Evolutionary conservation across 2,113 vertebrate species (phyloP).

Genomic region (Benitochromis conjunctus): DNA sequence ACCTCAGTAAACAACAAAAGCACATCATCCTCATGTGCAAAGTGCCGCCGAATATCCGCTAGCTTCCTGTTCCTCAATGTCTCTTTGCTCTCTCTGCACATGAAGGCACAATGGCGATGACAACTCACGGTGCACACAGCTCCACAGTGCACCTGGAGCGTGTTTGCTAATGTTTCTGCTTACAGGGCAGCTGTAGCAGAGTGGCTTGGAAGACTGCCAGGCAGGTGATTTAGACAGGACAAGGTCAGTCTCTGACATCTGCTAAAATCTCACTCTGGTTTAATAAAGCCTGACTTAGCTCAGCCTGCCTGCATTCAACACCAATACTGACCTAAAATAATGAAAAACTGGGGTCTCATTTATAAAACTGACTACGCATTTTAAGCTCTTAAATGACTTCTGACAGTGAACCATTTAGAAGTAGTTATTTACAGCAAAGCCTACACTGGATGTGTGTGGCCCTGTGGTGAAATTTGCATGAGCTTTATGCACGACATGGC

Average conservation of each 20-base stretch:
- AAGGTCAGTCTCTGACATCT: slow-evolving; percentile 39
- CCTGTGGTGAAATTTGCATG: background rate
- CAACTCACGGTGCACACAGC: background rate
- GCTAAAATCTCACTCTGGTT: background rate
- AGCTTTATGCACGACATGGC: background rate
- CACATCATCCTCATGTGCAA: background rate
- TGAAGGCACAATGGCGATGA: background rate
- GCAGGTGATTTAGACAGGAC: slow-evolving; percentile 51
- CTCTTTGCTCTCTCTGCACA: background rate
- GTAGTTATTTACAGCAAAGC: background rate
- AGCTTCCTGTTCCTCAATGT: background rate
- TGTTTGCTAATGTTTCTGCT: slow-evolving; percentile 27
- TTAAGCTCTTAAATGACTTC: background rate
- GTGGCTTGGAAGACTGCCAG: slow-evolving; percentile 25
- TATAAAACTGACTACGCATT: background rate
- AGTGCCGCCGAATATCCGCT: background rate
- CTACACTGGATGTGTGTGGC: background rate
- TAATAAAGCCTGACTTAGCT: background rate
- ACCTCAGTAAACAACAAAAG: background rate
- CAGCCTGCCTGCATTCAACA: background rate
- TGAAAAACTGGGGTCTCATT: background rate
- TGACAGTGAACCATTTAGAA: background rate
- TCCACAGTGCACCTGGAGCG: background rate
- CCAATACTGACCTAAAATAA: background rate
- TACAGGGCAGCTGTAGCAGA: slow-evolving; percentile 41